Conservation (phyloP, 2,797 vertebrate genomes). For the Echeneis naucrates region DNA sequence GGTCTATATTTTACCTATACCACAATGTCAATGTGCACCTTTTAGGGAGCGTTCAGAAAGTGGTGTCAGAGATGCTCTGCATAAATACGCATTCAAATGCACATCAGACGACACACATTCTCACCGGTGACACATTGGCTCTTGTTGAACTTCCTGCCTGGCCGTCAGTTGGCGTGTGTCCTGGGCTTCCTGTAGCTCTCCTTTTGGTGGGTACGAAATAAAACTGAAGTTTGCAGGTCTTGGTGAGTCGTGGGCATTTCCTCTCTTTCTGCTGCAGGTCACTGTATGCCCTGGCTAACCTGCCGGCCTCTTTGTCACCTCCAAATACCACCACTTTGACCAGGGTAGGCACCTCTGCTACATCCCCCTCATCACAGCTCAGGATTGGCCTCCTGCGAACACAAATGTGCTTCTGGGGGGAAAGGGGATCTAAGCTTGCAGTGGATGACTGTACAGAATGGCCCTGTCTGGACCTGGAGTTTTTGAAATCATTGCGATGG, state of each 20-base stretch:
- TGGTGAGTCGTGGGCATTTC: constrained; percentile 87
- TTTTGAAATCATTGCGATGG: constrained; percentile 70
- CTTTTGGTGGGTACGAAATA: constrained; percentile 91
- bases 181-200: constrained; percentile 47
- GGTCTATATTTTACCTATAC: not conserved
- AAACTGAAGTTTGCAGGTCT: constrained; percentile 91
- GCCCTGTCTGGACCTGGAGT: constrained; percentile 80
- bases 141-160: constrained; percentile 52
- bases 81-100: not conserved
- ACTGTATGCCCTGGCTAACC: constrained; percentile 92
- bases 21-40: not conserved
- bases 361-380: constrained; percentile 84
- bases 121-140: constrained; percentile 52
- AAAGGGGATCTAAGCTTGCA: constrained; percentile 14
- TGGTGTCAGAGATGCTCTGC: too few species aligned
- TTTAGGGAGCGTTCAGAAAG: not conserved
- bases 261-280: constrained; percentile 90
- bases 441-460: constrained; percentile 31
- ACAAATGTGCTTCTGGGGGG: constrained; percentile 72
- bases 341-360: constrained; percentile 70
- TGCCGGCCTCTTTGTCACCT: constrained; percentile 91
- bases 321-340: constrained; percentile 94
- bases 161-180: constrained; percentile 19
- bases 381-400: constrained; percentile 90
- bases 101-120: constrained; percentile 14